Evolutionary conservation across 2,888 invertebrate species (phyloP).

Genomic region (Sesamia inferens): DNA sequence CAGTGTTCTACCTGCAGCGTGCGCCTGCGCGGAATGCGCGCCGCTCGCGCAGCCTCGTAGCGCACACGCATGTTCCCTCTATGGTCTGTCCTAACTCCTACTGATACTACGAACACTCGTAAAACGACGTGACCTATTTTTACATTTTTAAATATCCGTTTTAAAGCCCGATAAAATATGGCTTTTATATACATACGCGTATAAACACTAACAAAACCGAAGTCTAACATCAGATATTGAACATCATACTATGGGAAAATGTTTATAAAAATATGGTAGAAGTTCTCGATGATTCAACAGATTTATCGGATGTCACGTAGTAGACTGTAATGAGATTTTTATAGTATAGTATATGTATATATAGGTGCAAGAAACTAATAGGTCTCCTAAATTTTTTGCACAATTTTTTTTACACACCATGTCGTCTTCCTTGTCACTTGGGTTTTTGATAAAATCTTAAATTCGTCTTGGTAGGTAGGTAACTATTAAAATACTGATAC

Average conservation of each 20-base stretch:
- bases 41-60: conserved; percentile 73
- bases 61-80: conserved; percentile 57
- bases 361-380: neutral
- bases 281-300: neutral
- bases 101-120: conserved; percentile 39
- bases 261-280: neutral
- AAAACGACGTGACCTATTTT: conserved; percentile 46
- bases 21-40: conserved; percentile 69
- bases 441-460: neutral
- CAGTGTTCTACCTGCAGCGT: conserved; percentile 92
- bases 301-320: neutral
- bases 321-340: conserved; percentile 8
- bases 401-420: neutral
- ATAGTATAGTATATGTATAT: too few species aligned
- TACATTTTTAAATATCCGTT: conserved; percentile 36
- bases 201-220: conserved; percentile 12
- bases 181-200: conserved; percentile 17
- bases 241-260: neutral
- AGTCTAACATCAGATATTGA: conserved; percentile 4
- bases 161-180: conserved; percentile 33
- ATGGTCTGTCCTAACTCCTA: conserved; percentile 74
- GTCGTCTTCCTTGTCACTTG: neutral
- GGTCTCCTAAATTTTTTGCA: neutral
- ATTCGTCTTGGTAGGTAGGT: too few species aligned
- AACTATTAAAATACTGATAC: neutral